Evolutionary conservation across 1,140 invertebrate genomes (phyloP).

Genomic region (Diploscapter pachys): DNA sequence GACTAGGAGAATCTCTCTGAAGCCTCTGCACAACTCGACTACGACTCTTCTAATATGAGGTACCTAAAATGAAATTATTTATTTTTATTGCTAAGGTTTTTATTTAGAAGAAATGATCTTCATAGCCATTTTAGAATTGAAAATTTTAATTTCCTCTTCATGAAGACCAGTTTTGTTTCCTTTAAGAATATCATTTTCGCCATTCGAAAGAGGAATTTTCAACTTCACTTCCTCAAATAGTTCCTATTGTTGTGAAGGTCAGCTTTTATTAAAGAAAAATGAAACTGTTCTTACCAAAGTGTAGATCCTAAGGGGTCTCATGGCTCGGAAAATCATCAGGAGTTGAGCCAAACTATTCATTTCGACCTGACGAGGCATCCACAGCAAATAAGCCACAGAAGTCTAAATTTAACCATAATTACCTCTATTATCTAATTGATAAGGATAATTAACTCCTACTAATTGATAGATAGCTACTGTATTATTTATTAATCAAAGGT

Average conservation of each 20-base stretch:
- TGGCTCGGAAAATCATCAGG: slow-evolving; percentile 90
- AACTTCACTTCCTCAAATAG: too few species aligned
- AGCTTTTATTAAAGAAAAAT: too few species aligned
- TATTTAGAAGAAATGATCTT: too few species aligned
- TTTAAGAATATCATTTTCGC: too few species aligned
- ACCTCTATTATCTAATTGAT: too few species aligned
- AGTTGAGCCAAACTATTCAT: slow-evolving; percentile 87
- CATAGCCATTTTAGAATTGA: too few species aligned
- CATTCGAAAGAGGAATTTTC: too few species aligned
- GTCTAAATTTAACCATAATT: slow-evolving; percentile 66
- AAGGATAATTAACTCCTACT: too few species aligned
- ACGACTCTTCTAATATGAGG: slow-evolving; percentile 99
- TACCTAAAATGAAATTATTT: background rate
- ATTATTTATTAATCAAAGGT: background rate
- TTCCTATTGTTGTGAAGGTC: too few species aligned
- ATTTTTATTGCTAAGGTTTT: too few species aligned
- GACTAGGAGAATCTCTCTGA: slow-evolving; percentile 95
- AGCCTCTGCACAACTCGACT: slow-evolving; percentile 94
- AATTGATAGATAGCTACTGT: slow-evolving; percentile 53
- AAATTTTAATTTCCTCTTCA: too few species aligned
- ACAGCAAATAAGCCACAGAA: slow-evolving; percentile 85
- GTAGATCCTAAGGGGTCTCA: slow-evolving; percentile 91
- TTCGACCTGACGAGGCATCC: slow-evolving; percentile 88
- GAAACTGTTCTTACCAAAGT: slow-evolving; percentile 68
- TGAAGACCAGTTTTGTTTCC: too few species aligned